Evolutionary conservation across 2,113 vertebrate genomes (phyloP).

Genomic region (Carollia perspicillata): DNA sequence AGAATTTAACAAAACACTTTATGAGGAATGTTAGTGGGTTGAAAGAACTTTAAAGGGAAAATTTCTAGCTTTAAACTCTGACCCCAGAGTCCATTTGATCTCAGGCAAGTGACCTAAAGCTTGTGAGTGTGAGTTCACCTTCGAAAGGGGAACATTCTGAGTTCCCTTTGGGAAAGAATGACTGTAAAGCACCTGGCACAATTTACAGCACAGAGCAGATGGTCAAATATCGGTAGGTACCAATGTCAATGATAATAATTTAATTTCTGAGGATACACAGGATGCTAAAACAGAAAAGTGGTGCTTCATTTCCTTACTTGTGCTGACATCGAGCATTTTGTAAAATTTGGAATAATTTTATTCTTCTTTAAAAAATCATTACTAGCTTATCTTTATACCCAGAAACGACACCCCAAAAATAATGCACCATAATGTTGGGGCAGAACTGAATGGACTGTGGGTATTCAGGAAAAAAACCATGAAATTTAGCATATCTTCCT

Average conservation of each 20-base stretch:
- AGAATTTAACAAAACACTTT: not conserved
- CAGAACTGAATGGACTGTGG: not conserved
- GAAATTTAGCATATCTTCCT: not conserved
- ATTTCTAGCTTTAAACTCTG: not conserved
- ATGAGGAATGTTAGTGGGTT: not conserved
- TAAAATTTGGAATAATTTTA: not conserved
- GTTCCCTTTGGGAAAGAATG: not conserved
- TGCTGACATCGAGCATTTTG: not conserved
- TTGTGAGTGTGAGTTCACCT: not conserved
- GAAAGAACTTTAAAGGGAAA: slow-evolving; percentile 7
- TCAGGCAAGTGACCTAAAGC: not conserved
- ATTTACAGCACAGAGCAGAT: not conserved
- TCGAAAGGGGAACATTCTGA: not conserved
- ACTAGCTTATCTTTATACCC: not conserved
- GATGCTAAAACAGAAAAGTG: not conserved
- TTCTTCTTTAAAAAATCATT: not conserved
- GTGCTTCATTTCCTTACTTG: not conserved
- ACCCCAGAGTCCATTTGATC: not conserved
- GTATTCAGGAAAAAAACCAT: not conserved
- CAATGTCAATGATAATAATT: not conserved
- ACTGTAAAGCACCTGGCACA: not conserved
- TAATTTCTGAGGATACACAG: not conserved
- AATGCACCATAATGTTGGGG: not conserved
- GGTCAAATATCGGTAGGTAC: not conserved
- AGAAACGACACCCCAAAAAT: not conserved